Conservation (phyloP, 2,113 vertebrate genomes). For the Spheniscus mendiculus region DNA sequence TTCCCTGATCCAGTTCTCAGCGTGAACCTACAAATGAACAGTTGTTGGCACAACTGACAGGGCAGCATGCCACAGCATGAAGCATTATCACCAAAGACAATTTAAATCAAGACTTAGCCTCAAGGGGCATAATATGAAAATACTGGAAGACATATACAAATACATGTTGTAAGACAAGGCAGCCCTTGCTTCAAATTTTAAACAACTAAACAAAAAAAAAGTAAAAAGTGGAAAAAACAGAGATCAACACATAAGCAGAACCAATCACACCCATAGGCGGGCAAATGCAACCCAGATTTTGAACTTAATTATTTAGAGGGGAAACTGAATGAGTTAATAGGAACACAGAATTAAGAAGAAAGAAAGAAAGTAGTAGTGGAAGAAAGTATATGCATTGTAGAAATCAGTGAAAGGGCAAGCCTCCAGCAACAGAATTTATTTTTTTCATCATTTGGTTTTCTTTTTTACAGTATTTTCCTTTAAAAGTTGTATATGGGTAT, state of each 20-base stretch:
- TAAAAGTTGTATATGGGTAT: not conserved
- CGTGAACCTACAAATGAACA: not conserved
- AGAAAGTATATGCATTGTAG: not conserved
- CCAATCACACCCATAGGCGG: not conserved
- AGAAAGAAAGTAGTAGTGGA: not conserved
- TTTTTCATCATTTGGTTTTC: rapidly evolving
- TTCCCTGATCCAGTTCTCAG: slow-evolving; percentile 2
- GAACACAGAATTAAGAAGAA: not conserved
- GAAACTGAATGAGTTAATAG: not conserved
- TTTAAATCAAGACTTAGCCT: slow-evolving; percentile 36
- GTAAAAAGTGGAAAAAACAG: not conserved
- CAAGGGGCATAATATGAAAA: slow-evolving; percentile 5
- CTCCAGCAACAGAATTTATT: not conserved
- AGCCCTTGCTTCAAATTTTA: not conserved
- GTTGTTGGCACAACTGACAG: slow-evolving; percentile 18
- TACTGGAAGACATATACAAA: not conserved
- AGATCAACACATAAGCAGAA: not conserved
- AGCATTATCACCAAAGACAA: slow-evolving; percentile 3
- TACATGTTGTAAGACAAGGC: not conserved
- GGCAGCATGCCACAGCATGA: slow-evolving; percentile 32
- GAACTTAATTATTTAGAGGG: not conserved
- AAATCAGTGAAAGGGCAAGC: not conserved
- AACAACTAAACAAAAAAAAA: not conserved
- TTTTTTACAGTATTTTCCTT: not conserved
- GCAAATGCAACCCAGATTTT: not conserved